Percentiles rank a stretch among this genome's conserved stretches.
These are phyloP conservation scores for Pardalotus punctatus DNA, from an alignment of 2,113 vertebrate genomes.

Conservation along the genomic window DNA sequence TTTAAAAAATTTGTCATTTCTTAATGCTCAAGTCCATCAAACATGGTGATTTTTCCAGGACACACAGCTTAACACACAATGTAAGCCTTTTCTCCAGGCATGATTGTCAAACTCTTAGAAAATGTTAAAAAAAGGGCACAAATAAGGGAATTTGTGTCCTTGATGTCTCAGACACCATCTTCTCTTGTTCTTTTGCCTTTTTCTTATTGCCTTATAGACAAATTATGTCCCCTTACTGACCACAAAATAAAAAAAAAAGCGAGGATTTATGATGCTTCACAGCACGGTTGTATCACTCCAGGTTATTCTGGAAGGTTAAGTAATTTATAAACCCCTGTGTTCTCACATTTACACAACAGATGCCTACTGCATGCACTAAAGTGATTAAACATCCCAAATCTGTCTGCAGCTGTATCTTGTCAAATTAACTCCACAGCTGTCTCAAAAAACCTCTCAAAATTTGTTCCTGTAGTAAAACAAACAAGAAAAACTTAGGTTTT, in stretches of 20 bases:
- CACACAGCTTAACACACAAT: background rate
- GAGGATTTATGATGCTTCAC: background rate
- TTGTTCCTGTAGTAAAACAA: background rate
- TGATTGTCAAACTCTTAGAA: background rate
- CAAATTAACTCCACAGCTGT: background rate
- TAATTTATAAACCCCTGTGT: background rate
- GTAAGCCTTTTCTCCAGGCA: background rate
- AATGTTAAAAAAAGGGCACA: background rate
- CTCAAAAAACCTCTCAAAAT: background rate
- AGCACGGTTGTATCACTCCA: background rate
- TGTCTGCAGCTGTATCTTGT: background rate
- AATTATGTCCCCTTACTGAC: background rate
- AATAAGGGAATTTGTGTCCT: background rate
- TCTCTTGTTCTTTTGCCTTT: background rate
- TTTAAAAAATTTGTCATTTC: background rate
- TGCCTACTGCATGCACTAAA: background rate
- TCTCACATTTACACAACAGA: background rate
- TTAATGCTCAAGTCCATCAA: background rate
- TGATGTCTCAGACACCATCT: background rate
- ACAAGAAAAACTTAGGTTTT: background rate
- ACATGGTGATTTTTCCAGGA: background rate
- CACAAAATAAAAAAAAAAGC: background rate
- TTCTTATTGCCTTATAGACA: background rate
- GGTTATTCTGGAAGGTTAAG: background rate
- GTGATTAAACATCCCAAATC: background rate